phyloP scores from a whole-genome alignment of 1,140 invertebrate species.

The Ostrea denselamellosa region DNA sequence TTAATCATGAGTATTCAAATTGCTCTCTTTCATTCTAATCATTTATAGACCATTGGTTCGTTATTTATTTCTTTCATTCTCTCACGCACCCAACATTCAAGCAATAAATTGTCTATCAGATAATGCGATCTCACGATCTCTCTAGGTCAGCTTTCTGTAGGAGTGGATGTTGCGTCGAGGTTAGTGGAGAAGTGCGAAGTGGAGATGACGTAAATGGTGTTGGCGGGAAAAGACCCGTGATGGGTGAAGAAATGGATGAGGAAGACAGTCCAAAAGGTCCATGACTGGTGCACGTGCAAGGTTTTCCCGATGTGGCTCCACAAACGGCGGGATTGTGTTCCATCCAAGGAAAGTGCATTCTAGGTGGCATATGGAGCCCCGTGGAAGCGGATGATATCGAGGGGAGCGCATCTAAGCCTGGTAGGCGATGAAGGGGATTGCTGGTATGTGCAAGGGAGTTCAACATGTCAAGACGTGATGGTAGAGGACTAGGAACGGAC shows the following conservation, averaged over 20 bases:
- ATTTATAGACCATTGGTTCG: not conserved
- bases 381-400: conserved; percentile 41
- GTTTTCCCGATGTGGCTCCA: conserved; percentile 54
- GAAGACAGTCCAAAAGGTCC: conserved; percentile 41
- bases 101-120: conserved; percentile 10
- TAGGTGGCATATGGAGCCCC: conserved; percentile 43
- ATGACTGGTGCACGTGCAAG: conserved; percentile 44
- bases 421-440: conserved; percentile 51
- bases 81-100: conserved; percentile 13
- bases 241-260: conserved; percentile 34
- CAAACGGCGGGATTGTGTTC: conserved; percentile 54
- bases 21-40: conserved; percentile 27
- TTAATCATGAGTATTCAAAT: conserved; percentile 23
- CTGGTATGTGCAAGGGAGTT: conserved; percentile 49
- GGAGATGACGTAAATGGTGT: conserved; percentile 46
- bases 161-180: conserved; percentile 44
- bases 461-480: conserved; percentile 60
- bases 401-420: conserved; percentile 42
- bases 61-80: conserved; percentile 5
- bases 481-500: conserved; percentile 56
- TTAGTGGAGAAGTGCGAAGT: conserved; percentile 43
- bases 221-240: conserved; percentile 46
- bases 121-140: conserved; percentile 46
- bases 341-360: conserved; percentile 60
- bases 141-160: conserved; percentile 54